Evolutionary conservation across 2,888 invertebrate species (phyloP), one percentile per base, ranked within the genome.

Genomic region (Sympetrum striolatum): DNA sequence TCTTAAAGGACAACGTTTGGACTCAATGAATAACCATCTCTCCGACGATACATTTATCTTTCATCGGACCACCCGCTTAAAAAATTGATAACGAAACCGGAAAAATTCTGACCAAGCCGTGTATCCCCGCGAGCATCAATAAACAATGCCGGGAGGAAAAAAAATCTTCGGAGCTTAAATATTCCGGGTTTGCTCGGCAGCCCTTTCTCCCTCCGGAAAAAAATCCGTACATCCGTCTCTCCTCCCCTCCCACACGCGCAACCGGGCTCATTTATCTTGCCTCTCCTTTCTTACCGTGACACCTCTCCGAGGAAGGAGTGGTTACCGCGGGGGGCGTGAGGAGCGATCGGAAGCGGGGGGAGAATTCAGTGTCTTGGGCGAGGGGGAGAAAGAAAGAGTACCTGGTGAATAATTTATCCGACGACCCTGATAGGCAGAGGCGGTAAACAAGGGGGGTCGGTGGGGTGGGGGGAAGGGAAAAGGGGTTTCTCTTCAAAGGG

Each of bases 331-430:
- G 53, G 14, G 81, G 35, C 53, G 82, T n/a, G 25, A 35, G 4
- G 53, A 35, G 58, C 18, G 81, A 81, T 39, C 22, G 48, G 60
- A 86, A 86, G 60, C 31, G 73, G 31, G 31, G 73, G 18, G 73
- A 31, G 73, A 14, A 64, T 64, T 64, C 64, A n/a, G 64, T 35
- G 81, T 53, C 14, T 44, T 44, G 82, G 58, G 58, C 25, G 31
- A 25, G 58, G 35, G 82, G 58, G 58, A 35, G 82, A 86, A 39
- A 64, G 60, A 64, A 86, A 58, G 86, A 86, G 86, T 86, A 86
- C 86, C 86, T 86, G 35, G 86, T 86, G 86, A 86, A 86, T 86
- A 86, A 86, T 86, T 86, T 86, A 86, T 86, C 60, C 60, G n/a
- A 35, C 86, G 86, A 86, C 86, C 86, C 86, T 86, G 86, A 86